These are phyloP conservation scores for Notothenia coriiceps DNA, from an alignment of 2,113 vertebrate genomes.

Conservation along the genomic window DNA sequence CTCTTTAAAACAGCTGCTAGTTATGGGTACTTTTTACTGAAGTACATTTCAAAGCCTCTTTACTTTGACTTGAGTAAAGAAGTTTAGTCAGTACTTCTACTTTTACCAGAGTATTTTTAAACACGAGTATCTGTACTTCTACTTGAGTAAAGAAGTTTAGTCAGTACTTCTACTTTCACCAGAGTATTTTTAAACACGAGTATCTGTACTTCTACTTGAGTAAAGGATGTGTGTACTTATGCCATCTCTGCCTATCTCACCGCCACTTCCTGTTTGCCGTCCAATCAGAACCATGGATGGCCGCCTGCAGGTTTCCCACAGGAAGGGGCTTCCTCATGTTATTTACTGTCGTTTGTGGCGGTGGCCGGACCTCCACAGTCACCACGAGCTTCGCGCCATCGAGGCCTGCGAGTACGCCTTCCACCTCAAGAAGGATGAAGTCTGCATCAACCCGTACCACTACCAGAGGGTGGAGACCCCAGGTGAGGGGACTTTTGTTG, in stretches of 20 bases:
- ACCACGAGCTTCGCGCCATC: slow-evolving; percentile 97
- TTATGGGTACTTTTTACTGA: no score
- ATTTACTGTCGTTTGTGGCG: slow-evolving; percentile 98
- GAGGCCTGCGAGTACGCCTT: slow-evolving; percentile 99
- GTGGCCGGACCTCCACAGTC: slow-evolving; percentile 98
- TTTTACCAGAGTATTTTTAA: no score
- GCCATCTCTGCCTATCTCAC: slow-evolving; percentile 15
- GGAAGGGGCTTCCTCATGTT: slow-evolving; percentile 96
- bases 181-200: no score
- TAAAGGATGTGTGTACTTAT: no score
- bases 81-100: no score
- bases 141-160: no score
- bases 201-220: no score
- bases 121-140: no score
- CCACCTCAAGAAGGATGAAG: slow-evolving; percentile 99
- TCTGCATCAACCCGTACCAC: slow-evolving; percentile 99
- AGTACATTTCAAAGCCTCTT: no score
- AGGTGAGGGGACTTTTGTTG: slow-evolving; percentile 83
- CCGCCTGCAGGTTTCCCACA: slow-evolving; percentile 96
- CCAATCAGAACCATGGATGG: slow-evolving; percentile 94
- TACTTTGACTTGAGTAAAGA: no score
- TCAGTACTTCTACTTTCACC: no score
- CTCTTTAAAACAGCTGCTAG: no score
- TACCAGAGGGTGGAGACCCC: slow-evolving; percentile 99
- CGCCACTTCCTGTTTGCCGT: slow-evolving; percentile 49